Evolutionary conservation across 2,888 invertebrate species (phyloP).

Genomic region (Athalia rosae): DNA sequence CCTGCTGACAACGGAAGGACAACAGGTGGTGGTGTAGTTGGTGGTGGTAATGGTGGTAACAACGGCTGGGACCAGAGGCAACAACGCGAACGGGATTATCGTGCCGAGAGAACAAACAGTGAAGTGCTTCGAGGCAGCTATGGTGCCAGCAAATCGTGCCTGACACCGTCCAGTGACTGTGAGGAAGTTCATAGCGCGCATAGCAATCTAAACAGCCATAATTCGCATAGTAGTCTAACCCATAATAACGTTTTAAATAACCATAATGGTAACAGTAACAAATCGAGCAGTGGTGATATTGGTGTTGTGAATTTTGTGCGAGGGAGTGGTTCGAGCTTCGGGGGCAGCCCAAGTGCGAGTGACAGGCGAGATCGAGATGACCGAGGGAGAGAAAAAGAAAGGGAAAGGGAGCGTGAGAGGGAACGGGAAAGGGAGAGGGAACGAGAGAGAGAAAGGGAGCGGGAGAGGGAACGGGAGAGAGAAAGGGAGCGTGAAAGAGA

Average conservation of each 20-base stretch:
- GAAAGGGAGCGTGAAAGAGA: constrained; percentile 46
- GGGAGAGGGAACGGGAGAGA: constrained; percentile 48
- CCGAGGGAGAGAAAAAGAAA: constrained; percentile 54
- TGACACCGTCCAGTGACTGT: constrained; percentile 63
- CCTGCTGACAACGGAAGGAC: constrained; percentile 61
- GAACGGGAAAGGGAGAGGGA: constrained; percentile 54
- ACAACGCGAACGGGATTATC: constrained; percentile 62
- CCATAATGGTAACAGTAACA: constrained; percentile 47
- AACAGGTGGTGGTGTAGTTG: constrained; percentile 53
- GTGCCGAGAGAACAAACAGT: constrained; percentile 66
- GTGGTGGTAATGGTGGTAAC: constrained; percentile 45
- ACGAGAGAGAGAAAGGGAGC: constrained; percentile 50
- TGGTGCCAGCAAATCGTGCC: constrained; percentile 57
- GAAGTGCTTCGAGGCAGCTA: constrained; percentile 61
- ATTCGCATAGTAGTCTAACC: constrained; percentile 59
- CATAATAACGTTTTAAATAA: constrained; percentile 53
- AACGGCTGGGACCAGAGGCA: constrained; percentile 58
- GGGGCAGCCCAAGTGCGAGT: constrained; percentile 55
- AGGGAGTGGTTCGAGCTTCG: constrained; percentile 47
- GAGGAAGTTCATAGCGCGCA: constrained; percentile 53
- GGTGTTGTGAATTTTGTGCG: constrained; percentile 48
- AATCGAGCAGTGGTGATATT: constrained; percentile 46
- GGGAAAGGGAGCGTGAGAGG: constrained; percentile 56
- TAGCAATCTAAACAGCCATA: constrained; percentile 56
- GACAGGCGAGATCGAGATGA: constrained; percentile 62